Evolutionary conservation across 2,888 invertebrate genomes (phyloP), one percentile per base, ranked within the genome.

Genomic region (Thymelicus acteon): DNA sequence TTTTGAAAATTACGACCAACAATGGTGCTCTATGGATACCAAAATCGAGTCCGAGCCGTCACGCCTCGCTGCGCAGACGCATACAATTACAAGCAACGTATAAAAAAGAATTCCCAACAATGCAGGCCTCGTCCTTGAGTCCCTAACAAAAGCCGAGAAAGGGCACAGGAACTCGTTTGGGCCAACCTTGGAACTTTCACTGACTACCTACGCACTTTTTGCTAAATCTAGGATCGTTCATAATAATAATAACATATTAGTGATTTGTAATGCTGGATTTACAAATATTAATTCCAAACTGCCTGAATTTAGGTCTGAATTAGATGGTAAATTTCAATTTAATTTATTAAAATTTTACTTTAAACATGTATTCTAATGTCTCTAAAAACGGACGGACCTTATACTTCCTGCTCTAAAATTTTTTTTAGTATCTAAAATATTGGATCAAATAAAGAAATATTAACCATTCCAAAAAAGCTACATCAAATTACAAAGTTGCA

Each of bases 131-230:
- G 93, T 93, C 93, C 93, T 93, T 92, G 92, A 82, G 82, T 83
- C 86, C 89, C 89, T 83, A 91, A 92, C 91, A 92, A 92, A 92
- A 93, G 91, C 90, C 84, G 88, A 91, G 92, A 91, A 93, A 92
- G 92, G 92, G 92, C 93, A 92, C 87, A 88, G 88, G 88, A 93
- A 93, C 93, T 89, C 86, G 93, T 93, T 93, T 89, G 78, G 79
- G 75, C 80, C 86, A 91, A 89, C 91, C 90, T 93, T 88, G 90
- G 84, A 85, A 92, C 93, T 93, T 93, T 93, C 93, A 93, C 93
- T 93, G 85, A 81, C 89, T 91, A 88, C 88, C 91, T 90, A 90
- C 87, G 85, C 84, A 81, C 81, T 71, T 82, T 87, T 87, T 82
- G 82, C 82, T 82, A 81, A 77, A 77, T 74, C 75, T 75, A 76